These are phyloP conservation scores for Eretmochelys imbricata DNA, from an alignment of 2,113 vertebrate genomes.

Conservation along the genomic window DNA sequence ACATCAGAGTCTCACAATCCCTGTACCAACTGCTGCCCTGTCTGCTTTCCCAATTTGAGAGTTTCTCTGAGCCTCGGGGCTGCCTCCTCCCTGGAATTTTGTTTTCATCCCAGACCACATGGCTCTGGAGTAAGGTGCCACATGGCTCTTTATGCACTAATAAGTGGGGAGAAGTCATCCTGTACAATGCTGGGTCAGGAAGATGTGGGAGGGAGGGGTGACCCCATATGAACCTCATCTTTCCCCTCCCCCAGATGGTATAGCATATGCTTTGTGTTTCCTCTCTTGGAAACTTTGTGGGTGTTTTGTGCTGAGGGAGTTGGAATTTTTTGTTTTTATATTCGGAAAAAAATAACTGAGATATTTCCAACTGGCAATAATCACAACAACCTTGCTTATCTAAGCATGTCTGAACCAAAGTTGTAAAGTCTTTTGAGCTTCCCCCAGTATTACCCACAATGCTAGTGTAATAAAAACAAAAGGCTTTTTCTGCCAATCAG, in stretches of 20 bases:
- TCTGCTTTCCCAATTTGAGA: background rate
- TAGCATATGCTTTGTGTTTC: background rate
- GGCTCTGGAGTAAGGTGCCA: background rate
- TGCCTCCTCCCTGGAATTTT: background rate
- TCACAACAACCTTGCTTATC: background rate
- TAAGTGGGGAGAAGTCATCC: background rate
- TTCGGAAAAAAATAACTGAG: background rate
- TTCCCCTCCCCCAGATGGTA: background rate
- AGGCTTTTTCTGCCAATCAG: too few relatives aligned
- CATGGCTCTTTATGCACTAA: background rate
- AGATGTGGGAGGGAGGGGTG: background rate
- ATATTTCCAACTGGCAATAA: background rate
- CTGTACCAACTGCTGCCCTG: background rate
- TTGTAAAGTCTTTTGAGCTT: background rate
- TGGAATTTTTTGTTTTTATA: background rate
- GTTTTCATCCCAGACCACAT: background rate
- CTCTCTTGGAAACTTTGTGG: background rate
- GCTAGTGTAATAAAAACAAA: background rate
- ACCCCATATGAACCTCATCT: background rate
- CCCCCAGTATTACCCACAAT: background rate
- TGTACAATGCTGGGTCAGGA: background rate
- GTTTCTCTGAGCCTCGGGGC: background rate
- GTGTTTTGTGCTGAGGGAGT: background rate
- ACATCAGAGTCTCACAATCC: background rate
- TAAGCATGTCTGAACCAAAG: background rate